phyloP scores from a whole-genome alignment of 2,888 invertebrate genomes.

The Aspidapion aeneum region DNA sequence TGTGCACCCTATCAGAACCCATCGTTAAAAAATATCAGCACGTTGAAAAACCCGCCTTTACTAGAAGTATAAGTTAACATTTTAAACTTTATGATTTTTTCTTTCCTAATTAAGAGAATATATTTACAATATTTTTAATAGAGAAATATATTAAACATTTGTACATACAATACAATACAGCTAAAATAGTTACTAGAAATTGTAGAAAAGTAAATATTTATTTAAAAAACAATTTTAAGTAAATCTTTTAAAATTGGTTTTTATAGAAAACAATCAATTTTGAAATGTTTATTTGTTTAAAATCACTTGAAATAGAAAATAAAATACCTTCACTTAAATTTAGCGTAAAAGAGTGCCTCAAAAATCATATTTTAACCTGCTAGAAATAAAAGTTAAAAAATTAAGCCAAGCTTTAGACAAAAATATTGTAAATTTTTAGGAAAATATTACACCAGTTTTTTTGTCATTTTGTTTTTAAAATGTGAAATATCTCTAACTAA shows the following conservation, averaged over 20 bases:
- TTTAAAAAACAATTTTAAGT: slow-evolving; percentile 9
- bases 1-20: no score
- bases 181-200: slow-evolving; percentile 25
- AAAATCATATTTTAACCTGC: background rate
- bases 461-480: no score
- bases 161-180: slow-evolving; percentile 34
- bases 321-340: background rate
- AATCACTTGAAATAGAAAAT: slow-evolving; percentile 14
- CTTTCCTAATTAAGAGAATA: slow-evolving; percentile 59
- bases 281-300: slow-evolving; percentile 21
- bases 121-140: slow-evolving; percentile 57
- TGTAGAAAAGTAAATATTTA: slow-evolving; percentile 36
- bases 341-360: background rate
- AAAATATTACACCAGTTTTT: background rate
- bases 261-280: slow-evolving; percentile 13
- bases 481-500: no score
- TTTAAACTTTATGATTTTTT: slow-evolving; percentile 57
- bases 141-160: slow-evolving; percentile 49
- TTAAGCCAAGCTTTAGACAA: background rate
- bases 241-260: background rate
- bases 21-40: slow-evolving; percentile 42
- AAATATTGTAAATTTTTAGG: background rate
- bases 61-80: slow-evolving; percentile 58
- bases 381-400: background rate
- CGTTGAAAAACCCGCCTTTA: slow-evolving; percentile 41